phyloP scores from a whole-genome alignment of 2,888 invertebrate genomes.

The Tetragonula carbonaria region DNA sequence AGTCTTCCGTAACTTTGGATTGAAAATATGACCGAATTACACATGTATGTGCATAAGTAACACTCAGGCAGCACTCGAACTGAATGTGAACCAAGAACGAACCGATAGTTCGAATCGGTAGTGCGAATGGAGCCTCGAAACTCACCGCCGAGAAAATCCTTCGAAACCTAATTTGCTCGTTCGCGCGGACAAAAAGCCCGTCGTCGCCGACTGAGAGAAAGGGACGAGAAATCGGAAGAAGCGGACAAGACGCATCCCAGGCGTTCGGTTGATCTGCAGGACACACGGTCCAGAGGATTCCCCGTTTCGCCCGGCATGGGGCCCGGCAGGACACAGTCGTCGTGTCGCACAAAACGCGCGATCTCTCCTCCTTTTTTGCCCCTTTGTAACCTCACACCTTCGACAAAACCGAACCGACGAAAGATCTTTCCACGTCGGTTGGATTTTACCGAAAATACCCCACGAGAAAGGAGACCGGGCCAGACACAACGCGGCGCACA shows the following conservation, averaged over 20 bases:
- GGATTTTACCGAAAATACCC: slow-evolving; percentile 70
- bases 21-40: no score
- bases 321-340: slow-evolving; percentile 61
- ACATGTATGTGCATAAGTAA: no score
- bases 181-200: slow-evolving; percentile 11
- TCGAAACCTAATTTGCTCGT: slow-evolving; percentile 45
- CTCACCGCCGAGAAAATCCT: background rate
- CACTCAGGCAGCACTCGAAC: no score
- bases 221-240: background rate
- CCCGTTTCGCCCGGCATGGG: slow-evolving; percentile 69
- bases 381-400: slow-evolving; percentile 82
- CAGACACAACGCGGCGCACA: slow-evolving; percentile 58
- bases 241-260: slow-evolving; percentile 29
- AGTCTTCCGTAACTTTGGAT: no score
- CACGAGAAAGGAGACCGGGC: slow-evolving; percentile 49
- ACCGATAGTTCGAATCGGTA: no score
- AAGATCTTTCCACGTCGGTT: slow-evolving; percentile 70
- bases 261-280: slow-evolving; percentile 61
- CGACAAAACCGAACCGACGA: slow-evolving; percentile 76
- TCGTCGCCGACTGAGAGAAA: background rate
- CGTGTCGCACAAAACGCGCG: slow-evolving; percentile 75
- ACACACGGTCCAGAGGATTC: slow-evolving; percentile 70
- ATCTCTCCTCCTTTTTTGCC: slow-evolving; percentile 71
- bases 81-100: no score
- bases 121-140: no score